A percentile compares a stretch with the other conserved stretches of the same genome.
Evolutionary conservation across 2,113 vertebrate species (phyloP).

Genomic region (Mola mola): DNA sequence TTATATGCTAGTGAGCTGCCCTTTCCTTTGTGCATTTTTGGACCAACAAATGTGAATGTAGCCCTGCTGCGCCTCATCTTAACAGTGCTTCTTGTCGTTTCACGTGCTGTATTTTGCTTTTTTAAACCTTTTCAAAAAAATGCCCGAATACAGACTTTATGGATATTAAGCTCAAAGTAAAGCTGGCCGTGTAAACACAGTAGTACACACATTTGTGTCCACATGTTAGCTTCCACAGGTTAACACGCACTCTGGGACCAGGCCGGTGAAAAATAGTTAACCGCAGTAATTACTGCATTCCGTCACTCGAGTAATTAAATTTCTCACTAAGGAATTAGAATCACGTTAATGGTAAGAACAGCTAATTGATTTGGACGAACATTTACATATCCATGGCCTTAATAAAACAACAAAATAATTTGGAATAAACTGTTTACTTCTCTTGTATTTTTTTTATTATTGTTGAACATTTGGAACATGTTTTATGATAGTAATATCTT

Average conservation of each 20-base stretch:
- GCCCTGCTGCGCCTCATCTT: background rate
- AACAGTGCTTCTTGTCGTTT: background rate
- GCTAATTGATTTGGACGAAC: conserved; percentile 37
- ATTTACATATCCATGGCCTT: conserved; percentile 1
- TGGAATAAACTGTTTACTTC: too few species aligned
- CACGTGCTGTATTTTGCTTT: background rate
- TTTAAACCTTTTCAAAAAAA: background rate
- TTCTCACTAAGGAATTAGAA: conserved; percentile 27
- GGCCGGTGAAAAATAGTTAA: background rate
- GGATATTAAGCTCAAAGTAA: too few species aligned
- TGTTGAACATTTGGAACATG: too few species aligned
- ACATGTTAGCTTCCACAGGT: background rate
- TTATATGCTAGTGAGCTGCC: background rate
- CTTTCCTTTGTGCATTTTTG: too few species aligned
- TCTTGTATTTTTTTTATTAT: too few species aligned
- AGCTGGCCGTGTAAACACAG: background rate
- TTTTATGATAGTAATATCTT: too few species aligned
- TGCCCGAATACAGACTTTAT: background rate
- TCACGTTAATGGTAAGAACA: conserved; percentile 5
- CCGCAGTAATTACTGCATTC: conserved; percentile 30
- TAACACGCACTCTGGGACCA: background rate
- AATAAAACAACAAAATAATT: too few species aligned
- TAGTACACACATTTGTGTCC: too few species aligned
- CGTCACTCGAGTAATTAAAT: conserved; percentile 24
- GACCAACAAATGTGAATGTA: background rate